A percentile compares a stretch with the other conserved stretches of the same genome.
These are phyloP conservation scores for Cynopterus sphinx DNA, from an alignment of 2,797 vertebrate species.

Conservation along the genomic window DNA sequence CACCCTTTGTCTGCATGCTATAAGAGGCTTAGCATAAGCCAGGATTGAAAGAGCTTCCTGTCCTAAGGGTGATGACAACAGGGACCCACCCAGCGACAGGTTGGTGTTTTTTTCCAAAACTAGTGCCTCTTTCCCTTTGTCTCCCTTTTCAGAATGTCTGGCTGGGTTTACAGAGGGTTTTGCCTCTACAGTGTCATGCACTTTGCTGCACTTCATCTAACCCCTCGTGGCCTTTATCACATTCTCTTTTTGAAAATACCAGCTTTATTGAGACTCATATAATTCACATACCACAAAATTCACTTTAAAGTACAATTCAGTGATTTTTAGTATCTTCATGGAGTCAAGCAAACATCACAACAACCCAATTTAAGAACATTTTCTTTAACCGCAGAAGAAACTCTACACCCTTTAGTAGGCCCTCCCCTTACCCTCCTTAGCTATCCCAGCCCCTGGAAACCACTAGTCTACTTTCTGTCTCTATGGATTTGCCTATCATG, in stretches of 20 bases:
- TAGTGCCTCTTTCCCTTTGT: not conserved
- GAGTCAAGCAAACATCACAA: not conserved
- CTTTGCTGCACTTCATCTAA: not conserved
- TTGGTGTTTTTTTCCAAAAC: conserved; percentile 63
- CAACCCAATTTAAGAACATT: not conserved
- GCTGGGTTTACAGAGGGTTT: not conserved
- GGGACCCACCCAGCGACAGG: conserved; percentile 41
- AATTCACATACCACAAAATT: not conserved
- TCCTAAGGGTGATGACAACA: not conserved
- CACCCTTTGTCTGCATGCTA: fast-evolving
- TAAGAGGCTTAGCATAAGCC: not conserved
- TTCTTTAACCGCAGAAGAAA: not conserved
- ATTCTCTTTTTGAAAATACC: not conserved
- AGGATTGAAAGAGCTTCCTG: not conserved
- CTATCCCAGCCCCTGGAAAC: not conserved
- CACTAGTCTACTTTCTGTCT: not conserved
- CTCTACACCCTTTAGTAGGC: not conserved
- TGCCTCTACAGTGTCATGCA: not conserved
- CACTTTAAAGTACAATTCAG: not conserved
- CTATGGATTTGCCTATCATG: not conserved
- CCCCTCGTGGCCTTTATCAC: not conserved
- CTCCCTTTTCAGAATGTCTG: not conserved
- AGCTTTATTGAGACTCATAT: not conserved
- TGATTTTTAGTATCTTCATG: not conserved
- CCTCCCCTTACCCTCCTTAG: not conserved